Conservation (phyloP, 2,797 vertebrate species). For the Trematomus bernacchii region DNA sequence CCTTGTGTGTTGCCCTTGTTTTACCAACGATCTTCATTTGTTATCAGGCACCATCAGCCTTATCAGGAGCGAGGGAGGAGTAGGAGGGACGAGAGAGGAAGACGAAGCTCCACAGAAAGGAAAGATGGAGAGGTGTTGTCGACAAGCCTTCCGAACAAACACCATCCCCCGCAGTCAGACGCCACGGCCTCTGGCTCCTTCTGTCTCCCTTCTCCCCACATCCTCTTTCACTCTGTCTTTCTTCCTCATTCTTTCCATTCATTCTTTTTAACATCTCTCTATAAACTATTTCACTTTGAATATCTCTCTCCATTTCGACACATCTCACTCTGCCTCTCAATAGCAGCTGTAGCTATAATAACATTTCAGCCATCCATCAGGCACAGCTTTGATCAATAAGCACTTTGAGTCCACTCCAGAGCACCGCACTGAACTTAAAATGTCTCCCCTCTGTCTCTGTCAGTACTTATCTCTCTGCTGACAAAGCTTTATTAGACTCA, state of each 20-base stretch:
- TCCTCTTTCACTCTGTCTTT: conserved; percentile 7
- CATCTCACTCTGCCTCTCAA: conserved; percentile 43
- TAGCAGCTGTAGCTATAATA: conserved; percentile 73
- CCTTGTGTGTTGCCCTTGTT: conserved; percentile 52
- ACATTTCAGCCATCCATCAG: conserved; percentile 80
- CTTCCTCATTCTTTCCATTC: not conserved
- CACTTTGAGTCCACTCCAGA: conserved; percentile 78
- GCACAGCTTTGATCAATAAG: conserved; percentile 82
- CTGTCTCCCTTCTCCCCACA: conserved; percentile 2
- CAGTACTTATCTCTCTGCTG: conserved; percentile 81
- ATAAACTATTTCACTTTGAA: not conserved
- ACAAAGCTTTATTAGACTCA: conserved; percentile 74
- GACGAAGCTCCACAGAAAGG: conserved; percentile 44
- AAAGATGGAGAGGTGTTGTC: conserved; percentile 65
- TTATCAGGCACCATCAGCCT: conserved; percentile 75
- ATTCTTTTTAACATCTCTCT: not conserved
- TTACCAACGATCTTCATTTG: conserved; percentile 49
- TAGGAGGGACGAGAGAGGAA: conserved; percentile 34
- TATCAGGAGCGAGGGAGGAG: conserved; percentile 58
- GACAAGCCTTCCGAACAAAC: conserved; percentile 51
- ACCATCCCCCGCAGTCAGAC: conserved; percentile 54
- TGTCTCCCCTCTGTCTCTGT: conserved; percentile 81
- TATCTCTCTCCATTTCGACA: conserved; percentile 27
- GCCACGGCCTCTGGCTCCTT: conserved; percentile 28
- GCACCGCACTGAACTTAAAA: conserved; percentile 70